A percentile compares a stretch with the other conserved stretches of the same genome.
phyloP scores from a whole-genome alignment of 2,888 invertebrate genomes.

The Petrolisthes manimaculis region DNA sequence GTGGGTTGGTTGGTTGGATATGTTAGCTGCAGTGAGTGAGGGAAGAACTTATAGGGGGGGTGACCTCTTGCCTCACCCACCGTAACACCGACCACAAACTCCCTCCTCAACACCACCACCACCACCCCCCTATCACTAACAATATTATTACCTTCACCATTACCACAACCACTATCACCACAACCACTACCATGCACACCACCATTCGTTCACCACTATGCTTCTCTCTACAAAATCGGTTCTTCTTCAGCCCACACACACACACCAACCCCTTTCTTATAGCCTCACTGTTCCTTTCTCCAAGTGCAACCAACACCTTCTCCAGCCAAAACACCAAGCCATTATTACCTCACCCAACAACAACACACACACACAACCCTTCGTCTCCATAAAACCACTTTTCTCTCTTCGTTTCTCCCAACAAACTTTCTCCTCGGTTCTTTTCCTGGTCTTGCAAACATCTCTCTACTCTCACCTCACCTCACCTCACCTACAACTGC shows the following conservation, averaged over 20 bases:
- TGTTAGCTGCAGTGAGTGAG: not conserved
- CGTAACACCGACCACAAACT: slow-evolving; percentile 3
- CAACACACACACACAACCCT: too few relatives aligned
- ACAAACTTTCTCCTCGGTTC: too few relatives aligned
- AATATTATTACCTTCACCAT: too few relatives aligned
- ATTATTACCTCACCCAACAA: too few relatives aligned
- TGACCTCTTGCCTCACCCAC: slow-evolving; percentile 15
- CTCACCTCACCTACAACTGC: too few relatives aligned
- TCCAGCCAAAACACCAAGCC: not conserved
- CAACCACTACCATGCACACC: not conserved
- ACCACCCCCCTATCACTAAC: too few relatives aligned
- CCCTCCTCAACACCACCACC: not conserved
- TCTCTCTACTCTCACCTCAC: too few relatives aligned
- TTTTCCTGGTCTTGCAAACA: too few relatives aligned
- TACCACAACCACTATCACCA: not conserved
- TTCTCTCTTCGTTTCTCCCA: too few relatives aligned
- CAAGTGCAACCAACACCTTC: not conserved
- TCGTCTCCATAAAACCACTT: too few relatives aligned
- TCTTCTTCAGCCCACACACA: not conserved
- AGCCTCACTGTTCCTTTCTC: not conserved
- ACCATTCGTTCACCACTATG: not conserved
- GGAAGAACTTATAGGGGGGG: not conserved
- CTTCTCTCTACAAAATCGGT: too few relatives aligned
- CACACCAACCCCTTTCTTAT: not conserved
- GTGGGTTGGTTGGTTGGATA: too few relatives aligned